Conservation (phyloP, 1,140 invertebrate genomes). For the Liolophura sinensis region DNA sequence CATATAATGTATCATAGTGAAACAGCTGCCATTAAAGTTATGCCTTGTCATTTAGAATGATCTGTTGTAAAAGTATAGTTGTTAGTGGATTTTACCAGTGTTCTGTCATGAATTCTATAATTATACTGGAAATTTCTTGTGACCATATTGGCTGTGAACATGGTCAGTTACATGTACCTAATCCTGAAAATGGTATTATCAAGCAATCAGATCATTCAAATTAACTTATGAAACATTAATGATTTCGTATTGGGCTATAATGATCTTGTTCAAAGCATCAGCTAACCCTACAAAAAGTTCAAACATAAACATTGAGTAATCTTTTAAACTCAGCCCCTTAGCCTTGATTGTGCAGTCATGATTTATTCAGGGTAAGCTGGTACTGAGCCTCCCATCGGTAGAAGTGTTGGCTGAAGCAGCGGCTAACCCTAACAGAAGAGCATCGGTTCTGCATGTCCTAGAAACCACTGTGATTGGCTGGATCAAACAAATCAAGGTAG, state of each 20-base stretch:
- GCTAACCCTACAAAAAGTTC: background rate
- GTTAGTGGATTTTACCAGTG: too few relatives aligned
- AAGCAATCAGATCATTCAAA: too few relatives aligned
- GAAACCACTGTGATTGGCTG: conserved; percentile 58
- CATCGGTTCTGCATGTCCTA: conserved; percentile 55
- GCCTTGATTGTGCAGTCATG: background rate
- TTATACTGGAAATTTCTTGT: too few relatives aligned
- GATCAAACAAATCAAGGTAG: conserved; percentile 59
- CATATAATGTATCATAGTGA: too few relatives aligned
- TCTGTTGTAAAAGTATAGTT: background rate
- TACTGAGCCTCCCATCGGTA: conserved; percentile 55
- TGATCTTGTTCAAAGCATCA: background rate
- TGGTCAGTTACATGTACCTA: too few relatives aligned
- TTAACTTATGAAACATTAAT: too few relatives aligned
- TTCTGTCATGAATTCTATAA: too few relatives aligned
- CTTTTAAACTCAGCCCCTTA: background rate
- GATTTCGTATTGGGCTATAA: too few relatives aligned
- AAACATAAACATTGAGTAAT: background rate
- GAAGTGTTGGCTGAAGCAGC: conserved; percentile 57
- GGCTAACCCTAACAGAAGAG: conserved; percentile 42
- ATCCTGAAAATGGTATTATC: too few relatives aligned
- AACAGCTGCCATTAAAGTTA: background rate
- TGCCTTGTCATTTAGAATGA: background rate
- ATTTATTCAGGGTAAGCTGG: conserved; percentile 46
- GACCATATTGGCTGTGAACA: too few relatives aligned